Evolutionary conservation across 2,888 invertebrate genomes (phyloP).

Genomic region (Drosophila phalerata): DNA sequence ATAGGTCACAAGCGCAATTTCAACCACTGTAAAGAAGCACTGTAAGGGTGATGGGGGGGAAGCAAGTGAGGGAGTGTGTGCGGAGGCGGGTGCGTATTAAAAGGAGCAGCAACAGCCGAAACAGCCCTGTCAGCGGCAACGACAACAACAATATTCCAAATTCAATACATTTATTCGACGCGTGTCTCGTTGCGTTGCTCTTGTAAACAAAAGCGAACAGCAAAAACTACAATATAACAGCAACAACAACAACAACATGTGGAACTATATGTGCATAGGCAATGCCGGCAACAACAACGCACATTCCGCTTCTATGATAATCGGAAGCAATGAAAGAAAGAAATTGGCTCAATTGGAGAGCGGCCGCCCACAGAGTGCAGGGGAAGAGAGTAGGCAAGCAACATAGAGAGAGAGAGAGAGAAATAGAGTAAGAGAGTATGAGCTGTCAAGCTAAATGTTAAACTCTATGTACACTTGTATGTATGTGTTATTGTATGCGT

Average conservation of each 20-base stretch:
- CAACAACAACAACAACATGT: constrained; percentile 40
- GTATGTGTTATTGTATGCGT: constrained; percentile 19
- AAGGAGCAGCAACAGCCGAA: constrained; percentile 50
- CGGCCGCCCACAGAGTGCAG: constrained; percentile 50
- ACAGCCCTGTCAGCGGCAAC: constrained; percentile 50
- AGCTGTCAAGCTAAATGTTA: constrained; percentile 42
- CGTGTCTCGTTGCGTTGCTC: constrained; percentile 44
- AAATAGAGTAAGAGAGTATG: constrained; percentile 19
- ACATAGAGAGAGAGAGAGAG: constrained; percentile 17
- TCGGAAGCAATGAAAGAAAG: constrained; percentile 74
- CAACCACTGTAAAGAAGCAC: constrained; percentile 61
- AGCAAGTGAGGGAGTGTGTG: constrained; percentile 21
- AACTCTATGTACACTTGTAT: constrained; percentile 45
- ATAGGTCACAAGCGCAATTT: constrained; percentile 55
- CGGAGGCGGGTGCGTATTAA: constrained; percentile 33
- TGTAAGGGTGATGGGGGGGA: constrained; percentile 11
- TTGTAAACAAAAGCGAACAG: constrained; percentile 64
- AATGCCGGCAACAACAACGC: constrained; percentile 52
- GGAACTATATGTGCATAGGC: constrained; percentile 27
- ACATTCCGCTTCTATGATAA: constrained; percentile 62
- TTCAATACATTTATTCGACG: constrained; percentile 42
- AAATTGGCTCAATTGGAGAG: constrained; percentile 78
- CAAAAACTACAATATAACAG: constrained; percentile 44
- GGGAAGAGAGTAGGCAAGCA: constrained; percentile 14
- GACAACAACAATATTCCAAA: constrained; percentile 16